These are phyloP conservation scores for Smutsia temminckii DNA, from an alignment of 2,797 vertebrate species.

Conservation along the genomic window DNA sequence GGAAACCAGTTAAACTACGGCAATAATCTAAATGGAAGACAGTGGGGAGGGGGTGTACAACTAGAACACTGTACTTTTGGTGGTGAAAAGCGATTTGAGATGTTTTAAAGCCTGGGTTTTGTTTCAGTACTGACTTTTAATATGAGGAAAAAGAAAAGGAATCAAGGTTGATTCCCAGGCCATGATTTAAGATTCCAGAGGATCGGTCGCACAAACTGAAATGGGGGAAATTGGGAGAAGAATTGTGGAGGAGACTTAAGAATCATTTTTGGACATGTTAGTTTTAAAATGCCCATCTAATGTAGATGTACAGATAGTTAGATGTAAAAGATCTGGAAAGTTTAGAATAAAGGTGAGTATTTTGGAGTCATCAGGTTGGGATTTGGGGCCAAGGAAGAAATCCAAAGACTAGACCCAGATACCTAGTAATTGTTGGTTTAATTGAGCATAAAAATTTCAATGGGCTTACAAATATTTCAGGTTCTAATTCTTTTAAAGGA, in stretches of 20 bases:
- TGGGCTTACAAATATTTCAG: neutral
- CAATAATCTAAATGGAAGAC: neutral
- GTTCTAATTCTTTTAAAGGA: neutral
- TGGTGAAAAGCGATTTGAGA: neutral
- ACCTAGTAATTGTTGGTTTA: neutral
- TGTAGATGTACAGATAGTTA: neutral
- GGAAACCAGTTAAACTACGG: neutral
- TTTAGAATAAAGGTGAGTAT: neutral
- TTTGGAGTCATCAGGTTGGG: neutral
- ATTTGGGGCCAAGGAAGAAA: neutral
- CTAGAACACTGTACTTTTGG: neutral
- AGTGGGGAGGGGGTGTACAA: rapidly evolving
- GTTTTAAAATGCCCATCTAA: neutral
- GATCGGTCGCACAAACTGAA: neutral
- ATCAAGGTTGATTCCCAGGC: neutral
- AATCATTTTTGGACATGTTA: neutral
- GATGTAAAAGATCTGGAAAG: neutral
- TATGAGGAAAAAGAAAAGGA: neutral
- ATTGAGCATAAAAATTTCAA: neutral
- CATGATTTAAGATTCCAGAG: neutral
- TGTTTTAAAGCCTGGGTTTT: neutral
- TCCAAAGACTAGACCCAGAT: neutral
- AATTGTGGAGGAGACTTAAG: neutral
- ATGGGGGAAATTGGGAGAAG: neutral
- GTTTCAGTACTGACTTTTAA: neutral